These are phyloP conservation scores for Mesorhabditis spiculigera DNA, from an alignment of 2,888 invertebrate genomes.

Conservation along the genomic window DNA sequence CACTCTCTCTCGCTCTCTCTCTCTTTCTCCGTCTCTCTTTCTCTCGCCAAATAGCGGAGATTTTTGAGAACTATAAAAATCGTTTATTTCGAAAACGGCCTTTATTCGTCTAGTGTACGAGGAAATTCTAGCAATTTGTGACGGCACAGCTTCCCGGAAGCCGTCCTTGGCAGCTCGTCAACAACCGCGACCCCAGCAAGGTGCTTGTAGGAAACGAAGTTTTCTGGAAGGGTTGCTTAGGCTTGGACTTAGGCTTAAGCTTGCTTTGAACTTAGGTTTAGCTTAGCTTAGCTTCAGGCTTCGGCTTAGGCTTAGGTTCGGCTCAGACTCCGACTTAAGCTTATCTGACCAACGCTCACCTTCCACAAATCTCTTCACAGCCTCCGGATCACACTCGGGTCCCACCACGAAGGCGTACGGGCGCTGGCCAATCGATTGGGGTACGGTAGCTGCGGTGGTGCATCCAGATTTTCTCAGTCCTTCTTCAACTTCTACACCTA, in stretches of 20 bases:
- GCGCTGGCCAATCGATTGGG: constrained; percentile 10
- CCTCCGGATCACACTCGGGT: constrained; percentile 11
- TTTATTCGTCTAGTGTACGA: background rate
- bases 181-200: constrained; percentile 26
- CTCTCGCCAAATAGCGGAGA: no score
- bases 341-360: constrained; percentile 11
- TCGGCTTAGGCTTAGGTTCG: no score
- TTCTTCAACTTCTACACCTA: constrained; percentile 7
- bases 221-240: constrained; percentile 16
- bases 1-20: no score
- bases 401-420: constrained; percentile 30
- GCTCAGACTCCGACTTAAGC: no score
- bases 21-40: no score
- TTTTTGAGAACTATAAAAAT: no score
- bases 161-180: constrained; percentile 23
- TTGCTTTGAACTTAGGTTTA: no score
- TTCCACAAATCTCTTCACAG: constrained; percentile 20
- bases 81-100: background rate
- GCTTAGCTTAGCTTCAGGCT: no score
- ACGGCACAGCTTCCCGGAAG: constrained; percentile 31
- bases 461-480: background rate
- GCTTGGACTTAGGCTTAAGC: no score
- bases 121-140: background rate
- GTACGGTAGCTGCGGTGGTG: background rate
- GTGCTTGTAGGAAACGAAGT: constrained; percentile 36